Evolutionary conservation across 2,797 vertebrate species (phyloP).

Genomic region (Ataeniobius toweri): DNA sequence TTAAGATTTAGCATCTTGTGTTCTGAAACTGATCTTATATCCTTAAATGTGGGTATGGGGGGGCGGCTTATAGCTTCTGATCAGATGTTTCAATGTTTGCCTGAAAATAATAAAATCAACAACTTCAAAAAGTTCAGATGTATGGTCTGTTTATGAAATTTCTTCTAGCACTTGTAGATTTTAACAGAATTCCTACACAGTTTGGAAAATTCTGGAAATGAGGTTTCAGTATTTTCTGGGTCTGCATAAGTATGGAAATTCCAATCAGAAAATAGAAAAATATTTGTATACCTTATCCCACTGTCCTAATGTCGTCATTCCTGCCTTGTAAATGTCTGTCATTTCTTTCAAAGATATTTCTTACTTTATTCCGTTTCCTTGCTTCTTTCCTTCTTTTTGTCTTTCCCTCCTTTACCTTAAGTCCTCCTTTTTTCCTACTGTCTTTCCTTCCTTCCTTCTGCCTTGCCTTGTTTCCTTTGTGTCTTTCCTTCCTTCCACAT

Average conservation of each 20-base stretch:
- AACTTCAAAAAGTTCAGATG: neutral
- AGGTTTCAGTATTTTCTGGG: neutral
- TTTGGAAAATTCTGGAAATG: neutral
- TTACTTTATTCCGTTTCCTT: no score
- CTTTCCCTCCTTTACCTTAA: no score
- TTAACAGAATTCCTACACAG: neutral
- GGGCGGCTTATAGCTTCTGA: neutral
- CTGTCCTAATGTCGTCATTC: no score
- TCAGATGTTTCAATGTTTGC: neutral
- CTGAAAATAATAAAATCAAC: constrained; percentile 11
- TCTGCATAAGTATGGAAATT: neutral
- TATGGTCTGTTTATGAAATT: neutral
- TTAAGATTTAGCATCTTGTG: neutral
- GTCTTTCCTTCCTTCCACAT: no score
- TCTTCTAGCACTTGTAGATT: neutral
- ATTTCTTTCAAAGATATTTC: no score
- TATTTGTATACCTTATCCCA: no score
- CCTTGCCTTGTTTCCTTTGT: no score
- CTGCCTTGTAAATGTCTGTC: no score
- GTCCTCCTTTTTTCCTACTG: no score
- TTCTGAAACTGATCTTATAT: neutral
- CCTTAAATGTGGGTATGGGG: neutral
- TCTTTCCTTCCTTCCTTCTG: no score
- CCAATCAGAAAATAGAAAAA: no score
- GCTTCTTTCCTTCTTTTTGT: no score